phyloP scores from a whole-genome alignment of 2,888 invertebrate species.

The Heterodera filipjevi region DNA sequence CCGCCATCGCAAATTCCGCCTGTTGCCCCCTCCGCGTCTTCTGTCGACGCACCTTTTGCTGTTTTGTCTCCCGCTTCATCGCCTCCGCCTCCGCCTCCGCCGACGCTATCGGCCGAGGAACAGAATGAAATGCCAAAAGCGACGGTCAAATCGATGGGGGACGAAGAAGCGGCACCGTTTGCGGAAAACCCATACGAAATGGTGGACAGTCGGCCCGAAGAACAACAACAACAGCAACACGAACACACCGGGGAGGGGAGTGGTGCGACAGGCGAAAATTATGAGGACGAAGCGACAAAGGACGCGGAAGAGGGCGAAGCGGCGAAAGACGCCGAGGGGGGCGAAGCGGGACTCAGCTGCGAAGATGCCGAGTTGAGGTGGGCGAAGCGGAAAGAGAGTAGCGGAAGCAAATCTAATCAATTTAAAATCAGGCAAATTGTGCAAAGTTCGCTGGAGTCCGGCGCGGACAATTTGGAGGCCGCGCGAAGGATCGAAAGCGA shows the following conservation, averaged over 20 bases:
- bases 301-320: not conserved
- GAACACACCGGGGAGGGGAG: not conserved
- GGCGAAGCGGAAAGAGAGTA: not conserved
- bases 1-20: slow-evolving; percentile 18
- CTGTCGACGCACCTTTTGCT: not conserved
- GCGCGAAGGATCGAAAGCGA: slow-evolving; percentile 57
- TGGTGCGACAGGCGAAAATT: not conserved
- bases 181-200: slow-evolving; percentile 5
- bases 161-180: not conserved
- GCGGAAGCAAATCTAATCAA: not conserved
- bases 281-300: not conserved
- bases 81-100: slow-evolving; percentile 26
- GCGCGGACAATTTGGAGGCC: slow-evolving; percentile 60
- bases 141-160: not conserved
- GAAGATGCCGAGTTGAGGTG: slow-evolving; percentile 57
- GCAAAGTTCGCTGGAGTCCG: slow-evolving; percentile 39
- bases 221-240: not conserved
- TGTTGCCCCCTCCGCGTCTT: slow-evolving; percentile 21
- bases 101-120: not conserved
- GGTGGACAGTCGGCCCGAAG: not conserved
- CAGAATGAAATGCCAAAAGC: not conserved
- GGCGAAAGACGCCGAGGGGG: slow-evolving; percentile 28
- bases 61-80: slow-evolving; percentile 4
- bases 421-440: slow-evolving; percentile 44
- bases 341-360: slow-evolving; percentile 47